Conservation (phyloP, 1,140 invertebrate genomes). For the Galleria mellonella region DNA sequence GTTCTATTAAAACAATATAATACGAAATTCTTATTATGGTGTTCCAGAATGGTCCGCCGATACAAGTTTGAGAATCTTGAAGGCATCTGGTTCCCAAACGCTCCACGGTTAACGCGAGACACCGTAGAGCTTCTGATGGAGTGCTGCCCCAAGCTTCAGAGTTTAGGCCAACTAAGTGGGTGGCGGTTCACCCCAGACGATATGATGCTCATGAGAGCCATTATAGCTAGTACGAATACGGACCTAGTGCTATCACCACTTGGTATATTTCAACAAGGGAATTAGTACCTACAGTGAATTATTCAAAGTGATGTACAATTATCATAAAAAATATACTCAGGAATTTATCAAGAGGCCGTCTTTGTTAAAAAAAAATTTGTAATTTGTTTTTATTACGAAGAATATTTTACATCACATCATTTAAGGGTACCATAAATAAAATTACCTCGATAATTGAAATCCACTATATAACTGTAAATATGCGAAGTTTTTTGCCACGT, state of each 20-base stretch:
- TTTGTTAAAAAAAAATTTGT: too few relatives aligned
- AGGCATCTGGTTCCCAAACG: conserved; percentile 79
- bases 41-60: conserved; percentile 72
- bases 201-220: conserved; percentile 76
- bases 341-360: background rate
- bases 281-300: conserved; percentile 9
- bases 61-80: conserved; percentile 76
- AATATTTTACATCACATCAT: too few relatives aligned
- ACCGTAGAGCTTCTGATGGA: conserved; percentile 79
- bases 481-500: too few relatives aligned
- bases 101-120: conserved; percentile 74
- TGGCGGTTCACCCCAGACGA: conserved; percentile 79
- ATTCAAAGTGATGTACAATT: background rate
- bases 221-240: conserved; percentile 77
- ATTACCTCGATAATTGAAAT: too few relatives aligned
- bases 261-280: conserved; percentile 68
- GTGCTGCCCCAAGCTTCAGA: conserved; percentile 77
- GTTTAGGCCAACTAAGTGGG: conserved; percentile 77
- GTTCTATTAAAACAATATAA: too few relatives aligned
- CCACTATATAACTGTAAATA: too few relatives aligned
- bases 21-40: background rate
- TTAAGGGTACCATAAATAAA: too few relatives aligned
- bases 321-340: background rate
- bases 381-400: too few relatives aligned
- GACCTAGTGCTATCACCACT: conserved; percentile 75